Evolutionary conservation across 53 echinoderm and acorn worm genomes (phyloP).

Genomic region (Apostichopus leukothele): DNA sequence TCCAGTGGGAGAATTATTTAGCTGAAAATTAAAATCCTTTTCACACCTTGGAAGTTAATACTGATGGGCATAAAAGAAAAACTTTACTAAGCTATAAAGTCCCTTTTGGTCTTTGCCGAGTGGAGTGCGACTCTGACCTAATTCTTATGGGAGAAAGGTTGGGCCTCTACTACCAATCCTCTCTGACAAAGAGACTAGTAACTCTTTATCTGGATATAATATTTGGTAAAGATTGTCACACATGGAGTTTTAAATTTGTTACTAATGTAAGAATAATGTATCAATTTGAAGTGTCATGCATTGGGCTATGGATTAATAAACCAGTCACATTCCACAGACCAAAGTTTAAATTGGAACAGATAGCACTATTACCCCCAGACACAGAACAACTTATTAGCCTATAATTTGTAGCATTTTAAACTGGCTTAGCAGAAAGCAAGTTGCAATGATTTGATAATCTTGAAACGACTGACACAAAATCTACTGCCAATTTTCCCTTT

Average conservation of each 20-base stretch:
- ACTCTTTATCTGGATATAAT: too few species aligned
- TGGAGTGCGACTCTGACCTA: too few species aligned
- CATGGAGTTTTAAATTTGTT: too few species aligned
- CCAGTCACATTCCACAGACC: too few species aligned
- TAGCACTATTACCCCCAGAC: not conserved
- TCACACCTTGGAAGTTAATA: constrained; percentile 35
- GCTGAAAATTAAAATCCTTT: constrained; percentile 22
- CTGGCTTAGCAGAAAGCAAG: not conserved
- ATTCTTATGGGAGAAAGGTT: too few species aligned
- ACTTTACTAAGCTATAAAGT: not conserved
- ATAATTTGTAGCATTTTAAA: constrained; percentile 1
- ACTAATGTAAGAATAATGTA: too few species aligned
- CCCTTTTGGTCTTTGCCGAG: not conserved
- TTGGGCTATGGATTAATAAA: too few species aligned
- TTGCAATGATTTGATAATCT: not conserved
- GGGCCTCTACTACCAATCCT: too few species aligned
- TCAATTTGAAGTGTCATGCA: too few species aligned
- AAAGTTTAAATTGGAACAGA: too few species aligned
- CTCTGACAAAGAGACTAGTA: too few species aligned
- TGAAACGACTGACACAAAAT: not conserved
- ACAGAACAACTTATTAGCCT: constrained; percentile 9
- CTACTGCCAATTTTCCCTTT: not conserved
- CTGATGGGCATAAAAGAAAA: not conserved
- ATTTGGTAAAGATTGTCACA: too few species aligned
- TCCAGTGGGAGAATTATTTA: constrained; percentile 37